These are phyloP conservation scores for Phainopepla nitens DNA, from an alignment of 2,113 vertebrate species.

Conservation along the genomic window DNA sequence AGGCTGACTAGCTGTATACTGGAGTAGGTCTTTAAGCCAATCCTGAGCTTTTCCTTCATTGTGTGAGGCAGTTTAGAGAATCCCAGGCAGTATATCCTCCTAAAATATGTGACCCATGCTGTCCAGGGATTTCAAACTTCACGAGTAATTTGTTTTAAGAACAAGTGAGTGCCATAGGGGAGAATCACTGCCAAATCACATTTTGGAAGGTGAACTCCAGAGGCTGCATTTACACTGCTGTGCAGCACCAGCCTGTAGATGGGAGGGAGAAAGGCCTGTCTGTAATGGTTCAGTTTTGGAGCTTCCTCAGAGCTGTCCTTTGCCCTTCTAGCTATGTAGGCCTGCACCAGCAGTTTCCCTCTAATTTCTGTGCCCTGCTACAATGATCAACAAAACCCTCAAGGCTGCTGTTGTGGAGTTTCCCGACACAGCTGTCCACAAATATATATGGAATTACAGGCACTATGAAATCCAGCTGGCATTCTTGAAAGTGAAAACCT, in stretches of 20 bases:
- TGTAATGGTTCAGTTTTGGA: neutral
- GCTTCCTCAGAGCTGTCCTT: neutral
- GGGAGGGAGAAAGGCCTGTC: neutral
- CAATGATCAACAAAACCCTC: accelerated
- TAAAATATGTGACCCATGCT: accelerated
- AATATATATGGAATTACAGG: neutral
- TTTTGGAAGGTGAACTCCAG: neutral
- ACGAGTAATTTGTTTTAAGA: neutral
- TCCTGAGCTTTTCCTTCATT: neutral
- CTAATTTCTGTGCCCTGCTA: neutral
- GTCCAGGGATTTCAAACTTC: neutral
- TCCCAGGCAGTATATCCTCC: neutral
- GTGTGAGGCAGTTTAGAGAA: neutral
- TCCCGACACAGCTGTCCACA: accelerated
- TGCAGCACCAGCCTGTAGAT: neutral
- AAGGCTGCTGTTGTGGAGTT: neutral
- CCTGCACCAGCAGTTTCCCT: neutral
- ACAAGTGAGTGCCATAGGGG: neutral
- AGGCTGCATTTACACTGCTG: neutral
- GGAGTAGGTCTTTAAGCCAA: neutral
- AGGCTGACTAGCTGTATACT: neutral
- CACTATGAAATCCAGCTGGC: neutral
- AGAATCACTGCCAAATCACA: neutral
- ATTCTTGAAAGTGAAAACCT: neutral
- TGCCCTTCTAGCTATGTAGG: neutral